Conservation (phyloP, 2,113 vertebrate genomes). For the Eurypyga helias region DNA sequence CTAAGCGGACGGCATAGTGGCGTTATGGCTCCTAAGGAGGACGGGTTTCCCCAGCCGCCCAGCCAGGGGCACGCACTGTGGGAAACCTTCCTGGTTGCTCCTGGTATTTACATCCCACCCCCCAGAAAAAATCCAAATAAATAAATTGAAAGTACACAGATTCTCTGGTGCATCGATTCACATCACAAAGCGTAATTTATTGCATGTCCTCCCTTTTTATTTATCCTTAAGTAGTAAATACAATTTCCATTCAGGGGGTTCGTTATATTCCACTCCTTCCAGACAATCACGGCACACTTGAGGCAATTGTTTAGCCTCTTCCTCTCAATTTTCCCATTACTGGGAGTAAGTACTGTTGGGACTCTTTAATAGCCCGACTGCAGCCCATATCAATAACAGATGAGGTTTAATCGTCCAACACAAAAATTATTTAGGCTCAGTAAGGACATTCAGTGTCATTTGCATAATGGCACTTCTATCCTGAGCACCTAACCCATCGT, state of each 20-base stretch:
- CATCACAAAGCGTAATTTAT: slow-evolving; percentile 77
- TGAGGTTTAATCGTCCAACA: slow-evolving; percentile 96
- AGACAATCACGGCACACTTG: slow-evolving; percentile 83
- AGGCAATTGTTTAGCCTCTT: slow-evolving; percentile 86
- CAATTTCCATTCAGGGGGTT: slow-evolving; percentile 73
- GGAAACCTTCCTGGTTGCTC: slow-evolving; percentile 18
- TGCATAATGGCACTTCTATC: slow-evolving; percentile 98
- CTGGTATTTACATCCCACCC: background rate
- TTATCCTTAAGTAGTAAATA: slow-evolving; percentile 78
- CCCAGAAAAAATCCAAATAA: slow-evolving; percentile 51
- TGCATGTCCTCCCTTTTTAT: slow-evolving; percentile 75
- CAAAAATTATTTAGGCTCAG: slow-evolving; percentile 89
- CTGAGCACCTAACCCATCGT: slow-evolving; percentile 84
- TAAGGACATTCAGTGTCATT: slow-evolving; percentile 91
- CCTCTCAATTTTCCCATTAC: slow-evolving; percentile 91
- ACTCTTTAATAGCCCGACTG: slow-evolving; percentile 92
- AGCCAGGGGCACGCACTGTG: background rate
- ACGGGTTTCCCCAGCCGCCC: slow-evolving; percentile 24
- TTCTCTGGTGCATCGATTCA: slow-evolving; percentile 68
- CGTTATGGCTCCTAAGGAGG: slow-evolving; percentile 6
- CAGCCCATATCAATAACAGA: slow-evolving; percentile 99
- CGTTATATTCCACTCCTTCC: slow-evolving; percentile 79
- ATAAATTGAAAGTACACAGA: slow-evolving; percentile 68
- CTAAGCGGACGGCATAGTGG: slow-evolving; percentile 53
- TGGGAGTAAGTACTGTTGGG: slow-evolving; percentile 90